Evolutionary conservation across 2,113 vertebrate species (phyloP), one percentile per base, ranked within the genome.

Genomic region (Lepus europaeus): DNA sequence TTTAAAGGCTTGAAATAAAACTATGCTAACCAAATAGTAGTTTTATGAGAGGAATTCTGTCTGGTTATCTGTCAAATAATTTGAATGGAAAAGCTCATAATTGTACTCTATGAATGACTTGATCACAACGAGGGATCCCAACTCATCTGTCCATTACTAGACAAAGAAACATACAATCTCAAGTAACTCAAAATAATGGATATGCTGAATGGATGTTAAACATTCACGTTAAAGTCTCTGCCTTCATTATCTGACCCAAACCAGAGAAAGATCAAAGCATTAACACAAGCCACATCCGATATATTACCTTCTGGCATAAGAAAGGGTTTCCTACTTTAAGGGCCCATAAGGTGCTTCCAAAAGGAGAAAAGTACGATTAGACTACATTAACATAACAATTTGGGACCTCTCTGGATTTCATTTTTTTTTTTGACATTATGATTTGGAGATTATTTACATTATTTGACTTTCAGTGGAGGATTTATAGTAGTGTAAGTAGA

Each of bases 351-450:
- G 31, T 72, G 74, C 17, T 45, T 88, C 39, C 16, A 14, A 0
- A 69, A 86, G n/a, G 23, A 76, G 31, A 63, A 90, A 95, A 93
- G 82, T 31, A 33, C 63, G 87, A 25, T 9, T 0, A 76, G 72
- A 78, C 70, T 17, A n/a, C 17, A 12, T 49, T 69, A 91, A 89
- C 49, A 93, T 56, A 31, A 87, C 94, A 63, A 33, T 10, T 85
- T 86, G 29, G 83, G 49, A 77, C 8, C 39, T 76, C 63, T 94
- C 53, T 85, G 19, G 31, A 80, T 91, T 95, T 93, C 61, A 36
- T 13, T 53, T 45, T 31, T 79, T 33, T 33, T 93, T 72, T n/a
- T 61, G 36, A 69, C 0, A 5, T 33, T 49, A 7, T 0, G 33
- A 7, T 83, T 53, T 36, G 31, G 7, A 45, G 27, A 33, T 76